Base-by-base conservation (phyloP, 2,113 vertebrate genomes). In the Clarias batrachus region DNA sequence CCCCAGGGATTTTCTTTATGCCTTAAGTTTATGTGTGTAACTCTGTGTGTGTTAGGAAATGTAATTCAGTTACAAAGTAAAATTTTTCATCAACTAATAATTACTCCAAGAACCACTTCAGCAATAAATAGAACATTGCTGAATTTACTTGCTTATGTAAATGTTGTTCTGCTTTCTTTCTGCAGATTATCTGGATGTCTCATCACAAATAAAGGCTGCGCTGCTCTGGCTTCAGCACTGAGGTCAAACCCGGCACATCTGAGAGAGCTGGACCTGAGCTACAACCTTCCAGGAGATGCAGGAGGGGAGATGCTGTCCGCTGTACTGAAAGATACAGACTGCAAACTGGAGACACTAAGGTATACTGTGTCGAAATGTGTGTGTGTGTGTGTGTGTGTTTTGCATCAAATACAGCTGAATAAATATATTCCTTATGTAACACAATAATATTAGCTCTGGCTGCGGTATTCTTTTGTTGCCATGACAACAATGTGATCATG, bases 121-220 rank as follows among this genome's bases (percentile, higher is more conserved):
- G 17, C 59, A 60, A 60, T 17, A 60, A 19, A 60, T 1, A 60
- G 5, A 60, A 60, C 16, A 68, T 4, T 30, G 65, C 12, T 30
- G 4, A 12, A 16, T 68, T 12, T 2, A 13, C 17, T 30, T 68
- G n/a, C n/a, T 68, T 68, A 6, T 68, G 27, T 68, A 68, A 71
- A 71, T 37, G 68, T 19, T 7, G 13, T 60, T 16, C 30, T 37
- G 8, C 16, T 12, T 68, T 54, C 23, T 68, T 25, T 54, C n/a
- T 70, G 41, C 48, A 83, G 82, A n/a, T 21, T 83, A n/a, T 83
- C 82, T 71, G 82, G 82, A 56, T 83, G 82, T 71, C 19, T 56
- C 21, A 68, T 83, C n/a, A 57, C 82, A 13, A 27, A 2, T 25
- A 52, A 83, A 71, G 82, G 82, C 66, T 83, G 82, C 21, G 23